Evolutionary conservation across 2,888 invertebrate genomes (phyloP), one percentile per base, ranked within the genome.

Genomic region (Cephus rjabovi): DNA sequence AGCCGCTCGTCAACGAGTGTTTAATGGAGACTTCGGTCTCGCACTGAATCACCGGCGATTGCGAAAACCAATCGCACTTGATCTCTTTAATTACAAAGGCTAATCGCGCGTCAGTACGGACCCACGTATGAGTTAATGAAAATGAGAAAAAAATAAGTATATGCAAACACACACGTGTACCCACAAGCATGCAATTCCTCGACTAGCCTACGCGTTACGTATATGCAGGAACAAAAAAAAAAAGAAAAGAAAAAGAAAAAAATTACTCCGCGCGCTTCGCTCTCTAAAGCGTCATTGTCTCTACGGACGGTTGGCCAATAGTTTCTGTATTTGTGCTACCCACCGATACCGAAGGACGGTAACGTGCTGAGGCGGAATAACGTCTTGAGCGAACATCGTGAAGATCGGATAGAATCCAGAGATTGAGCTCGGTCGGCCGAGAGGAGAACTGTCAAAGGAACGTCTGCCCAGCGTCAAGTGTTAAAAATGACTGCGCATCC

Each of bases 331-430:
- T 11, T 11, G 11, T 71, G 1, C 75, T 70, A 87, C 90, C 74
- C 89, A 90, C 90, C 90, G 86, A 81, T 86, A 86, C 70, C 87
- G 86, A 77, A 90, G 85, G 33, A 89, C 86, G 0, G 90, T 90
- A 84, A 89, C 90, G 80, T 90, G 90, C 76, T 82, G 82, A 15
- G 89, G 88, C 11, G 90, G 90, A 82, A 89, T 90, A 4, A 90
- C 82, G 74, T 89, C 86, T 79, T 90, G 87, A 82, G 89, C 86
- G 76, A 85, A 79, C 77, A 84, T 80, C 86, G 88, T 79, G 56
- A 23, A 23, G 56, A 56, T 56, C 56, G 56, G 9, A 56, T 23
- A 2, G 73, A 75, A 80, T 31, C 35, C 40, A 68, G n/a, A 33
- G n/a, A 30, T 12, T 37, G 56, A 73, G n/a, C 34, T n/a, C 56